A percentile compares a stretch with the other conserved stretches of the same genome.
These are phyloP conservation scores for Drosophila lacteicornis DNA, from an alignment of 1,140 invertebrate species.

Conservation along the genomic window DNA sequence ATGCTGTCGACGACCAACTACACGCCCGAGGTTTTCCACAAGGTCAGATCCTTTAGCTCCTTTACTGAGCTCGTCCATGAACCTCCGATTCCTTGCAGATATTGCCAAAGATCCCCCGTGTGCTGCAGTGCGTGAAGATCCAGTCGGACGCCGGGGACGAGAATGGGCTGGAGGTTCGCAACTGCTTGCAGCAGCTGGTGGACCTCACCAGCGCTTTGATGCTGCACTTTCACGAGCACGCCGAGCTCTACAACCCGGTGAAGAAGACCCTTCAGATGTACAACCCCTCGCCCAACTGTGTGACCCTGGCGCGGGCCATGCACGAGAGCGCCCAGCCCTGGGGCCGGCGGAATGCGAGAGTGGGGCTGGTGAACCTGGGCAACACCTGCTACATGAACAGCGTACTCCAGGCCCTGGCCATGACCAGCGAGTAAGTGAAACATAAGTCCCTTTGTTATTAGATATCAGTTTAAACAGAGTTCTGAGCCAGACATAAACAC, in stretches of 20 bases:
- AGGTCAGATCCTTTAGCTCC: slow-evolving; percentile 46
- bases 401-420: slow-evolving; percentile 92
- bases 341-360: slow-evolving; percentile 85
- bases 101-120: slow-evolving; percentile 74
- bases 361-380: slow-evolving; percentile 93
- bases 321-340: slow-evolving; percentile 52
- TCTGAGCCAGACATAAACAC: background rate
- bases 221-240: slow-evolving; percentile 85
- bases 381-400: slow-evolving; percentile 96
- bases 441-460: too few relatives aligned
- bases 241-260: slow-evolving; percentile 80
- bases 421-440: slow-evolving; percentile 90
- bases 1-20: slow-evolving; percentile 86
- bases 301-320: slow-evolving; percentile 55
- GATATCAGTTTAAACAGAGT: background rate
- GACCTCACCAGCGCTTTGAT: slow-evolving; percentile 85
- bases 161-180: slow-evolving; percentile 81
- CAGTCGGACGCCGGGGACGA: slow-evolving; percentile 72
- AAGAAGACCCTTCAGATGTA: slow-evolving; percentile 58
- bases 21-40: slow-evolving; percentile 85
- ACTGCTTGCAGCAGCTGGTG: slow-evolving; percentile 85
- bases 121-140: slow-evolving; percentile 71
- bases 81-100: slow-evolving; percentile 60
- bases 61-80: fast-evolving
- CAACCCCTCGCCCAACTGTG: slow-evolving; percentile 60